Evolutionary conservation across 2,888 invertebrate genomes (phyloP).

Genomic region (Tachina grossa): DNA sequence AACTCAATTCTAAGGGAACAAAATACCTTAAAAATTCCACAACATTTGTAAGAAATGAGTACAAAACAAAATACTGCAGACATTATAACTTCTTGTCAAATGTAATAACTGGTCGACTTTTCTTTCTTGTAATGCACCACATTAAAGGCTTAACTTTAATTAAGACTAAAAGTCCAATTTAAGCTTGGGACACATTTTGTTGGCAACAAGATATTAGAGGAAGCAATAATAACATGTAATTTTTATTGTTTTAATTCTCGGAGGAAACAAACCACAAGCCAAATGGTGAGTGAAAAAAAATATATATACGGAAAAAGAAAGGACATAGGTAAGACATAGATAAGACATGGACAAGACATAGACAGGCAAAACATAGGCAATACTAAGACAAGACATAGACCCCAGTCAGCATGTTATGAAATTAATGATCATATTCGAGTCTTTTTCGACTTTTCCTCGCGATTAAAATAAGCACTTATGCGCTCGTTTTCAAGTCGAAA

Average conservation of each 20-base stretch:
- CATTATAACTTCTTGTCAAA: constrained; percentile 81
- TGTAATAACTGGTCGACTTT: constrained; percentile 78
- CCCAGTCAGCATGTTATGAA: no score
- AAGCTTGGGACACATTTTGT: constrained; percentile 45
- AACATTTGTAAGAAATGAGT: not conserved
- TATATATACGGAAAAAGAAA: not conserved
- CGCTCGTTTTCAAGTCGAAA: no score
- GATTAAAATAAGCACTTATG: no score
- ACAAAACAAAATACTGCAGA: constrained; percentile 47
- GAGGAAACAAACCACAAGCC: not conserved
- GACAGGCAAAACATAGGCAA: not conserved
- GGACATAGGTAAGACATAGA: not conserved
- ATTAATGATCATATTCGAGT: no score
- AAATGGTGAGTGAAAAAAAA: not conserved
- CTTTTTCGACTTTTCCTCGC: no score
- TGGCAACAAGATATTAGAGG: constrained; percentile 41
- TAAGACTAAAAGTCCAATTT: constrained; percentile 76
- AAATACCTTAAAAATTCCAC: constrained; percentile 16
- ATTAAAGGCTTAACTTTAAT: constrained; percentile 81
- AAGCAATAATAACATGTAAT: constrained; percentile 31
- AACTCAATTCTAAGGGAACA: constrained; percentile 12
- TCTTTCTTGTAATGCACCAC: constrained; percentile 68
- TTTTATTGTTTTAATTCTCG: constrained; percentile 47
- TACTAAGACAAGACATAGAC: constrained; percentile 1
- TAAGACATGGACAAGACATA: not conserved